Evolutionary conservation across 2,888 invertebrate genomes (phyloP), one percentile per base, ranked within the genome.

Genomic region (Osmoderma eremita): DNA sequence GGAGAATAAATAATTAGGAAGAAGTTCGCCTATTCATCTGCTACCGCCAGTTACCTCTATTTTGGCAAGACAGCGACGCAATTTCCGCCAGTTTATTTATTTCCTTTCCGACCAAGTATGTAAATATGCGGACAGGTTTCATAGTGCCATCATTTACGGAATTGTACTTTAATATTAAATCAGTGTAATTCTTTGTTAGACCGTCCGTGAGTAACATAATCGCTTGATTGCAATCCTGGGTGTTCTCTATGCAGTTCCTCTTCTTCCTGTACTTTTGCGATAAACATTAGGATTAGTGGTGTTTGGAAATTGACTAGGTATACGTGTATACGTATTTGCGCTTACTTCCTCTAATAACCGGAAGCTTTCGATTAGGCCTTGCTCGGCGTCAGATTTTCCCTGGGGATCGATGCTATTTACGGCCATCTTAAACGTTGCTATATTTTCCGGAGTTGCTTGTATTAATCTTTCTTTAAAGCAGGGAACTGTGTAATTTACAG

Each of bases 151-250:
- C 90, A 69, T 84, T 85, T n/a, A 86, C 84, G 83, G 90, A 86
- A 80, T 97, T 98, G 82, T 94, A 90, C 72, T 87, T 84, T 70
- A 91, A 86, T 77, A 97, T 95, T 2, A 95, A 88, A 74, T 95
- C 91, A 12, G 94, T 92, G 71, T 93, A 87, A 79, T 94, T 95
- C 54, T 92, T 91, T 0, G 96, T 91, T 2, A 97, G 92, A 50
- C 97, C 97, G 82, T 98, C 98, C 0, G 98, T 98, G 70, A 98
- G 90, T 66, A 98, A 84, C 97, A 98, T 97, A 69, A 99, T 95
- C 24, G 95, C 90, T 82, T 97, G 96, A 83, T 98, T 98, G 79
- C 98, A 98, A 3, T 83, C 84, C 3, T 82, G 79, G 13, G 84
- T 86, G 39, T 77, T 76, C 74, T 83, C 84, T 70, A 81, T 82